These are phyloP conservation scores for Drosophila fungiperda DNA, from an alignment of 2,888 invertebrate genomes.

Conservation along the genomic window DNA sequence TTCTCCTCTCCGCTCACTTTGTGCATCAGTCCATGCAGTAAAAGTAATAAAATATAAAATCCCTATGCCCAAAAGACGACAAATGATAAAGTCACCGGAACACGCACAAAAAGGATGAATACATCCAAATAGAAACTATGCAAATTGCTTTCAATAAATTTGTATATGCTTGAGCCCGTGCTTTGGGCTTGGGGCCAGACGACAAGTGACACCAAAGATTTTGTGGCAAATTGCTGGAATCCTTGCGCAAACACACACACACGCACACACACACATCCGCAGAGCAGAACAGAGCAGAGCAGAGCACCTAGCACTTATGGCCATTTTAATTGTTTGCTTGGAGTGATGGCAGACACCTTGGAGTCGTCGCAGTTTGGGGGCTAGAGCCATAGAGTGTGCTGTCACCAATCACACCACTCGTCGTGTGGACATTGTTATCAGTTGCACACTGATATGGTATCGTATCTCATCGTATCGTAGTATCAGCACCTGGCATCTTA, in stretches of 20 bases:
- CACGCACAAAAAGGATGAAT: conserved; percentile 63
- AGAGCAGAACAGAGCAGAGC: not conserved
- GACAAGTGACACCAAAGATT: conserved; percentile 47
- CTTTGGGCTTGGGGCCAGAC: conserved; percentile 22
- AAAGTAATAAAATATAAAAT: conserved; percentile 75
- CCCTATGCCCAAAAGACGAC: conserved; percentile 63
- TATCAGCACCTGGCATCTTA: conserved; percentile 78
- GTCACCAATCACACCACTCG: conserved; percentile 57
- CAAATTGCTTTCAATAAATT: conserved; percentile 83
- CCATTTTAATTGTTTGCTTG: conserved; percentile 47
- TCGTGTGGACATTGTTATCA: conserved; percentile 55
- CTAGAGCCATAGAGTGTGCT: conserved; percentile 1
- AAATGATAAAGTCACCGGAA: conserved; percentile 70
- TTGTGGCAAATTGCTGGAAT: conserved; percentile 67
- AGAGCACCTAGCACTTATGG: conserved; percentile 21
- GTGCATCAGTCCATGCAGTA: conserved; percentile 59
- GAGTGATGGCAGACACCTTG: conserved; percentile 52
- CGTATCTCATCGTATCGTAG: conserved; percentile 33
- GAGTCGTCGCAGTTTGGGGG: conserved; percentile 36
- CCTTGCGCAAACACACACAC: conserved; percentile 16
- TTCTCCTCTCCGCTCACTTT: conserved; percentile 40
- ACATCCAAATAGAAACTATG: conserved; percentile 52
- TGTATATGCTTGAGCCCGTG: conserved; percentile 50
- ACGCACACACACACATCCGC: not conserved
- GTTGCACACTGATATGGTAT: conserved; percentile 54